A percentile compares a stretch with the other conserved stretches of the same genome.
phyloP scores from a whole-genome alignment of 1,140 invertebrate species.

The Drosophila repletoides region DNA sequence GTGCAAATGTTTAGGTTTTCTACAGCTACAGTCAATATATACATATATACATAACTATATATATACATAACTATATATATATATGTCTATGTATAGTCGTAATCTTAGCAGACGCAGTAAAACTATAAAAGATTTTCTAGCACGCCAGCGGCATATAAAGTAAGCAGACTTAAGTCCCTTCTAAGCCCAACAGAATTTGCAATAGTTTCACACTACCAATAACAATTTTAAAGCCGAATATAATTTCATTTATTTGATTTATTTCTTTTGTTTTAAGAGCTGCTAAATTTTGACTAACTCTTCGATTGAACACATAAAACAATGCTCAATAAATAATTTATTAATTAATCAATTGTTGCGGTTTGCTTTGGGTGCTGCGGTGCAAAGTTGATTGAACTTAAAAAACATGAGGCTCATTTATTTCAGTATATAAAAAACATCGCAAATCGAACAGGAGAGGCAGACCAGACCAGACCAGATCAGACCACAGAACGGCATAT shows the following conservation, averaged over 20 bases:
- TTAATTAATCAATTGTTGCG: constrained; percentile 72
- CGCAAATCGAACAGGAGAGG: constrained; percentile 23
- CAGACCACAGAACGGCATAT: constrained; percentile 50
- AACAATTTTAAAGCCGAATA: neutral
- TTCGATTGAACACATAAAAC: neutral
- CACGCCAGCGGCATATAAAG: neutral
- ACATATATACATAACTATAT: constrained; percentile 11
- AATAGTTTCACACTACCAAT: neutral
- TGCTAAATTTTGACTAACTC: constrained; percentile 29
- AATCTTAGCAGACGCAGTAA: constrained; percentile 19
- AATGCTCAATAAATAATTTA: constrained; percentile 63
- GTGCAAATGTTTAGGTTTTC: constrained; percentile 67
- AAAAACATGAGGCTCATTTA: constrained; percentile 60
- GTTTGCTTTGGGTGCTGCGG: constrained; percentile 43
- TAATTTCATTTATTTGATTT: neutral
- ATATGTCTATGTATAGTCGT: constrained; percentile 2
- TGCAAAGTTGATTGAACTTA: constrained; percentile 76
- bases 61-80: too few relatives aligned
- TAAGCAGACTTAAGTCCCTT: neutral
- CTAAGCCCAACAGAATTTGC: constrained; percentile 1
- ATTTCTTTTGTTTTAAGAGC: neutral
- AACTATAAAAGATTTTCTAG: constrained; percentile 1
- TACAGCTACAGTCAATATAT: constrained; percentile 34
- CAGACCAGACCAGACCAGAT: constrained; percentile 51
- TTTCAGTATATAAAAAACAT: constrained; percentile 45